phyloP scores from a whole-genome alignment of 35 echinoderm and acorn worm species.

The Ophiothrix spiculata region DNA sequence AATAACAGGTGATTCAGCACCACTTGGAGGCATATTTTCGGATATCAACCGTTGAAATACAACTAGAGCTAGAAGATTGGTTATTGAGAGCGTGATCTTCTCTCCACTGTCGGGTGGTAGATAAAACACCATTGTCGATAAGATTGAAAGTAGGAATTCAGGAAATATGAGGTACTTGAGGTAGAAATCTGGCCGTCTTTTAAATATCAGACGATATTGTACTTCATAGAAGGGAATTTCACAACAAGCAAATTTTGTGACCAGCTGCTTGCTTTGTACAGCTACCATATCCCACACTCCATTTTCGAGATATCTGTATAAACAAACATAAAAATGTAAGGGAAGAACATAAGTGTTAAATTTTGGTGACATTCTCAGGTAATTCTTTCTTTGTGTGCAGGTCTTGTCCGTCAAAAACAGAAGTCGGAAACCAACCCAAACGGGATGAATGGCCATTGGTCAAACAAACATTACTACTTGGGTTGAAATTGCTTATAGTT shows the following conservation, averaged over 20 bases:
- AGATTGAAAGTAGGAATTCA: conserved; percentile 5
- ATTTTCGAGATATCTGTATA: neutral
- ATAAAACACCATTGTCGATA: conserved; percentile 36
- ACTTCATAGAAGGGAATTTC: neutral
- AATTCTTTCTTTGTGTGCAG: too few species aligned
- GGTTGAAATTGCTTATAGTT: too few species aligned
- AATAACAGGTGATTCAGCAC: neutral
- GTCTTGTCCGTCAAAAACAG: too few species aligned
- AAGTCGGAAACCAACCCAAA: too few species aligned
- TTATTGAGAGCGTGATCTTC: conserved; percentile 56
- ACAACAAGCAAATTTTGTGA: neutral
- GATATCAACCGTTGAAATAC: conserved; percentile 59
- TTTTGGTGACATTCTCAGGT: too few species aligned
- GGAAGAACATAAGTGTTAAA: too few species aligned
- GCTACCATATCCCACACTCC: conserved; percentile 1
- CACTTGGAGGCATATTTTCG: conserved; percentile 53
- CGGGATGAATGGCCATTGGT: too few species aligned
- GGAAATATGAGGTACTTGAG: conserved; percentile 18
- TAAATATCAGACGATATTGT: neutral
- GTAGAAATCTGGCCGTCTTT: conserved; percentile 2
- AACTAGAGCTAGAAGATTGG: conserved; percentile 64
- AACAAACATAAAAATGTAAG: too few species aligned
- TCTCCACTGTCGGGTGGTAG: conserved; percentile 66
- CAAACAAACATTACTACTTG: too few species aligned
- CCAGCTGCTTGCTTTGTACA: neutral